Conservation (phyloP, 2,113 vertebrate species). For the Misgurnus mizolepis region DNA sequence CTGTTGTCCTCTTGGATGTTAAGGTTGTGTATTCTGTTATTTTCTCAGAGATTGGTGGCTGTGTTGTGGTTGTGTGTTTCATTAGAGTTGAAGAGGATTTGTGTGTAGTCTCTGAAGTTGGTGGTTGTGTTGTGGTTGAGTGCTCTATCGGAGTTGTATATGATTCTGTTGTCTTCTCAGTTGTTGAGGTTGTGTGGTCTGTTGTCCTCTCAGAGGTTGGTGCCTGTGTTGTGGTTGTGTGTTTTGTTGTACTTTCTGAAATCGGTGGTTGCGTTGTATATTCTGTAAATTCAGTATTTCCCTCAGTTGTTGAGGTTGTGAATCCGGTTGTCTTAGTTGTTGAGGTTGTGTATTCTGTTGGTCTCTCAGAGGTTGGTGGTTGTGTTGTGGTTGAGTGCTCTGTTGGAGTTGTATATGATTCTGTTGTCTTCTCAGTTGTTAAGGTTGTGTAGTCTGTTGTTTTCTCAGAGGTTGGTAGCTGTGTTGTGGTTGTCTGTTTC, state of each 20-base stretch:
- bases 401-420: not conserved
- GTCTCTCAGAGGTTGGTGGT: not conserved
- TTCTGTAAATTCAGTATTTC: not conserved
- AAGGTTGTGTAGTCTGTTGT: not conserved
- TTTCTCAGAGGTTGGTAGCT: not conserved
- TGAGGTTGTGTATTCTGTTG: constrained; percentile 15
- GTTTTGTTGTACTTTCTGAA: not conserved
- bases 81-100: not conserved
- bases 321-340: not conserved
- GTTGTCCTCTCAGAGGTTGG: not conserved
- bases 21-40: not conserved
- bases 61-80: not conserved
- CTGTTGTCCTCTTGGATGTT: not conserved
- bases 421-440: constrained; percentile 10
- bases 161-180: not conserved
- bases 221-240: not conserved
- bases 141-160: not conserved
- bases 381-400: constrained; percentile 2
- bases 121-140: constrained; percentile 11
- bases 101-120: not conserved
- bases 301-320: not conserved
- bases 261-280: not conserved
- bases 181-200: not conserved
- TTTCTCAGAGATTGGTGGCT: not conserved
- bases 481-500: not conserved